Evolutionary conservation across 2,113 vertebrate genomes (phyloP).

Genomic region (Sclerurus mexicanus): DNA sequence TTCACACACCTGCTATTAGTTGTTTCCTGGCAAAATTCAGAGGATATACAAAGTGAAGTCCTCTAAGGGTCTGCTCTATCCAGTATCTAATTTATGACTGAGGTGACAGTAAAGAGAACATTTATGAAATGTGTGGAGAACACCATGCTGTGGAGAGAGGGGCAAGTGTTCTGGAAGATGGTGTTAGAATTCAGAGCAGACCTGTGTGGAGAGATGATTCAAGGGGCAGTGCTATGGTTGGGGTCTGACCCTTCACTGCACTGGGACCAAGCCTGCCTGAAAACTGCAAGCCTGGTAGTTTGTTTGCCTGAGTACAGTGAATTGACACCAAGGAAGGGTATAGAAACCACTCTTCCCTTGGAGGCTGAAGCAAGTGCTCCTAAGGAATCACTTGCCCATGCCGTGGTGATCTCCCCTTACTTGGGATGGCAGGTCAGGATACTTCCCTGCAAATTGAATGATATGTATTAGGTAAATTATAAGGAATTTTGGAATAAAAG

Average conservation of each 20-base stretch:
- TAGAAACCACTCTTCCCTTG: neutral
- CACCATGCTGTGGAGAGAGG: neutral
- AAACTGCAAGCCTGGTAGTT: neutral
- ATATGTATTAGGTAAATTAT: neutral
- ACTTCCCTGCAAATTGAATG: neutral
- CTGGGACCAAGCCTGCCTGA: neutral
- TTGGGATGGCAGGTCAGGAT: accelerated
- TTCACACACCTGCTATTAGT: neutral
- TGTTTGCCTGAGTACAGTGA: neutral
- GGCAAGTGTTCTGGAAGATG: neutral
- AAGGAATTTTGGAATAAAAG: neutral
- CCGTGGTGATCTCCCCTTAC: neutral
- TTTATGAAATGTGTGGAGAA: neutral
- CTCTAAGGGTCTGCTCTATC: neutral
- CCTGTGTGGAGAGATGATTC: neutral
- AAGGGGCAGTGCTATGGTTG: accelerated
- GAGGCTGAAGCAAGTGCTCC: neutral
- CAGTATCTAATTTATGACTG: neutral
- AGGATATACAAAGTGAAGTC: neutral
- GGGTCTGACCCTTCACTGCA: neutral
- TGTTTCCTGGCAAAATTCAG: neutral
- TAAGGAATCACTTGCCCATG: accelerated
- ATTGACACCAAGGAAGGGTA: neutral
- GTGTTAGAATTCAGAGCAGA: neutral
- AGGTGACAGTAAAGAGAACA: neutral